Percentiles rank a stretch among this genome's conserved stretches.
Conservation (phyloP, 2,797 vertebrate genomes). For the Lophotriccus pileatus region DNA sequence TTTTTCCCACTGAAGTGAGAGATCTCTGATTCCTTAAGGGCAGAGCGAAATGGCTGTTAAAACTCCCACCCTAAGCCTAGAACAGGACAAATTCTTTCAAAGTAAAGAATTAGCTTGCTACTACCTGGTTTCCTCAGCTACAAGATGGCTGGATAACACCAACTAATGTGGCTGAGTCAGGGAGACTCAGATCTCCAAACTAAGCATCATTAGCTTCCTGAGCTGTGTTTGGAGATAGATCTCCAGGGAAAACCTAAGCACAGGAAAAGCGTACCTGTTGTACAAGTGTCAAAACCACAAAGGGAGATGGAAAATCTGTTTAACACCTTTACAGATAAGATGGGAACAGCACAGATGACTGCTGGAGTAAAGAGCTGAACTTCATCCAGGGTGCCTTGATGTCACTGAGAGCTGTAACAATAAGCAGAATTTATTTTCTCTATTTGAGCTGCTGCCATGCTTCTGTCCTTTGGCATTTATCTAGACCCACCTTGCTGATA, state of each 20-base stretch:
- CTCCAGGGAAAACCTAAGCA: neutral
- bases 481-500: neutral
- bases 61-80: neutral
- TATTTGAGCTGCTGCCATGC: neutral
- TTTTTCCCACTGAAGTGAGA: neutral
- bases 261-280: rapidly evolving
- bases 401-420: neutral
- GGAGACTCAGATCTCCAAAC: neutral
- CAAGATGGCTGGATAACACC: neutral
- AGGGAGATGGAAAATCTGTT: conserved; percentile 16
- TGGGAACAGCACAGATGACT: neutral
- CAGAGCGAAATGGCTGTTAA: neutral
- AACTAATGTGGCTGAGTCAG: rapidly evolving
- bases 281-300: neutral
- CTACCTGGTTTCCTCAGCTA: neutral
- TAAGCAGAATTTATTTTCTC: neutral
- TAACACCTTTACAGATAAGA: neutral
- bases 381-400: neutral
- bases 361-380: neutral
- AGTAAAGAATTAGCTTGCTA: neutral
- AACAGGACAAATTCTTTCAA: neutral
- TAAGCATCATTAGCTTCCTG: neutral
- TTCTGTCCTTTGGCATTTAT: neutral
- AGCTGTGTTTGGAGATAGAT: neutral
- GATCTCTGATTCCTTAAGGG: neutral